phyloP scores from a whole-genome alignment of 2,888 invertebrate genomes.

The Ormyrus pomaceus region DNA sequence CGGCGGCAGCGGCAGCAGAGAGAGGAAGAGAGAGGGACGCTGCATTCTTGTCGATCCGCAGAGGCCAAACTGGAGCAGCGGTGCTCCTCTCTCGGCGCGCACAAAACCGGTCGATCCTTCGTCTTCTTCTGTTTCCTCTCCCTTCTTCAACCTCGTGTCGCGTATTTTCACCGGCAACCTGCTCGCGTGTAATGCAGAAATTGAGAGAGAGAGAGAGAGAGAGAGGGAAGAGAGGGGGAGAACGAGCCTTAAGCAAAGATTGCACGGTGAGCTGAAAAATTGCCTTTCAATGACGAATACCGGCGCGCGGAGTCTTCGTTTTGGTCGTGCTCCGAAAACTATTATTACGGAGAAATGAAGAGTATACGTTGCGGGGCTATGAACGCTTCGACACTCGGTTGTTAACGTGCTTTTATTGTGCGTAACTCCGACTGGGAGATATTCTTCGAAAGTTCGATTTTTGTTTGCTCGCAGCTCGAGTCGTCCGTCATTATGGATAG shows the following conservation, averaged over 20 bases:
- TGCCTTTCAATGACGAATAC: neutral
- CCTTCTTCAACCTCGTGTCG: neutral
- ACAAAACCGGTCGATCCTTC: slow-evolving; percentile 23
- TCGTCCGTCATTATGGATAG: too few relatives aligned
- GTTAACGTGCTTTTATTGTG: too few relatives aligned
- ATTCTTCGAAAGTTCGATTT: too few relatives aligned
- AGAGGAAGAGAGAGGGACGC: neutral
- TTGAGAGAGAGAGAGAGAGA: neutral
- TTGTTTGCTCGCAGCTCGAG: too few relatives aligned
- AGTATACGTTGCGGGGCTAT: neutral
- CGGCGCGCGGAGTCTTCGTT: too few relatives aligned
- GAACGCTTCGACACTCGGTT: neutral
- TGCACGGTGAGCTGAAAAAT: slow-evolving; percentile 17
- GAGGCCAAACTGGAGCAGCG: slow-evolving; percentile 41
- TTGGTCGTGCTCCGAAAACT: too few relatives aligned
- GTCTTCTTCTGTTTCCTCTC: neutral
- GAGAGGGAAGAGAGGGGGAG: neutral
- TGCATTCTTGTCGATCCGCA: slow-evolving; percentile 44
- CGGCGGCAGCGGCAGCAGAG: neutral
- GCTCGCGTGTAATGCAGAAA: neutral
- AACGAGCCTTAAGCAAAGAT: neutral
- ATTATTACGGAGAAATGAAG: too few relatives aligned
- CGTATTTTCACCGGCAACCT: slow-evolving; percentile 36
- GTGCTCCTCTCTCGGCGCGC: slow-evolving; percentile 10
- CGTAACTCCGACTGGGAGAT: too few relatives aligned